These are phyloP conservation scores for Zaprionus obscuricornis DNA, from an alignment of 2,888 invertebrate genomes.

Conservation along the genomic window DNA sequence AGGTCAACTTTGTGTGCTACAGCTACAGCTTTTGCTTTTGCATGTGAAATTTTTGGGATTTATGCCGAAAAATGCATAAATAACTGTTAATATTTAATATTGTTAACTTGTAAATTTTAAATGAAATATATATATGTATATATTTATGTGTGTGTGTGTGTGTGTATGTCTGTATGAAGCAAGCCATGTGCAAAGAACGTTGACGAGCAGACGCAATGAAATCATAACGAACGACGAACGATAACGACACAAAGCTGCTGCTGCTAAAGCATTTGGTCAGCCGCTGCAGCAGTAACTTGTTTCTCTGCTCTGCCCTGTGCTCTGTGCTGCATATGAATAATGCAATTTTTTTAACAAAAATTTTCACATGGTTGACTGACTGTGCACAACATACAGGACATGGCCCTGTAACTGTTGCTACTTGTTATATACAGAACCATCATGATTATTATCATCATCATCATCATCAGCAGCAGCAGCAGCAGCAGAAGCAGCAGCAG, in stretches of 20 bases:
- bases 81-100: slow-evolving; percentile 81
- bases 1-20: slow-evolving; percentile 59
- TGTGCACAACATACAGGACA: slow-evolving; percentile 17
- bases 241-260: slow-evolving; percentile 32
- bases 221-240: no score
- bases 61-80: slow-evolving; percentile 78
- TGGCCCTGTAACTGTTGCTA: no score
- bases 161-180: slow-evolving; percentile 43
- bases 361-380: slow-evolving; percentile 61
- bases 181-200: slow-evolving; percentile 56
- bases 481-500: no score
- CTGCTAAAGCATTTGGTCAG: slow-evolving; percentile 25
- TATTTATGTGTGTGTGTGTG: slow-evolving; percentile 33
- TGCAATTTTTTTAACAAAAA: slow-evolving; percentile 79
- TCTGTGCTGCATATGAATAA: slow-evolving; percentile 66
- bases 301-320: slow-evolving; percentile 13
- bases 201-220: slow-evolving; percentile 21
- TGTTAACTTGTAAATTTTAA: slow-evolving; percentile 80
- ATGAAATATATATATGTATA: no score
- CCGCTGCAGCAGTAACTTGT: slow-evolving; percentile 32
- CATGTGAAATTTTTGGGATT: slow-evolving; percentile 73
- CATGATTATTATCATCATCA: no score
- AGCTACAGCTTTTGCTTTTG: no score
- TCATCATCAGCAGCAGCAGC: no score
- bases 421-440: no score